Evolutionary conservation across 2,888 invertebrate species (phyloP).

Genomic region (Lamproptera curius): DNA sequence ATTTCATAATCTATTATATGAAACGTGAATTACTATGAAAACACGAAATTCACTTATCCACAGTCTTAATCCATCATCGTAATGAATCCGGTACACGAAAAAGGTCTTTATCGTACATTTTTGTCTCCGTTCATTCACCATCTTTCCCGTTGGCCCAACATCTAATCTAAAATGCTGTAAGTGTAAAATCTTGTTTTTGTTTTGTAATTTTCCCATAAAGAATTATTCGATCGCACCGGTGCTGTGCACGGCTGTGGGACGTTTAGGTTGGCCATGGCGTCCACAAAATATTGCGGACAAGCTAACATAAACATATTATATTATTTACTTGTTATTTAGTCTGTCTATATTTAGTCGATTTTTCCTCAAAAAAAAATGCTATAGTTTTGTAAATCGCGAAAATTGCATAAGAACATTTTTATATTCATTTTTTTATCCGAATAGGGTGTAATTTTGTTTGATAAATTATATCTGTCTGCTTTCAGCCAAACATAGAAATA

Average conservation of each 20-base stretch:
- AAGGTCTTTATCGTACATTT: conserved; percentile 28
- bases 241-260: conserved; percentile 18
- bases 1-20: no score
- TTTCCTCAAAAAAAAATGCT: no score
- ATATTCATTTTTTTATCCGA: no score
- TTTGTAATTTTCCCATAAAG: conserved; percentile 48
- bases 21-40: no score
- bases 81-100: background rate
- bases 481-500: no score
- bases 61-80: no score
- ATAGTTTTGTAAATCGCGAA: no score
- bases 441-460: no score
- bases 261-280: conserved; percentile 8
- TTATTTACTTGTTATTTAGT: background rate
- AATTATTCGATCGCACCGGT: conserved; percentile 24
- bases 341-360: no score
- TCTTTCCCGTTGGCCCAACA: conserved; percentile 22
- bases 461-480: no score
- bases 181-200: conserved; percentile 52
- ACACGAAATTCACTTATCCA: no score
- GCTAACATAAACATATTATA: background rate
- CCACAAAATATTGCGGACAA: background rate
- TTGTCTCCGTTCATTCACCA: conserved; percentile 32
- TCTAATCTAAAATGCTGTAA: conserved; percentile 40
- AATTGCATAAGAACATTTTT: no score